Evolutionary conservation across 1,140 invertebrate genomes (phyloP).

Genomic region (Zaprionus gabonicus): DNA sequence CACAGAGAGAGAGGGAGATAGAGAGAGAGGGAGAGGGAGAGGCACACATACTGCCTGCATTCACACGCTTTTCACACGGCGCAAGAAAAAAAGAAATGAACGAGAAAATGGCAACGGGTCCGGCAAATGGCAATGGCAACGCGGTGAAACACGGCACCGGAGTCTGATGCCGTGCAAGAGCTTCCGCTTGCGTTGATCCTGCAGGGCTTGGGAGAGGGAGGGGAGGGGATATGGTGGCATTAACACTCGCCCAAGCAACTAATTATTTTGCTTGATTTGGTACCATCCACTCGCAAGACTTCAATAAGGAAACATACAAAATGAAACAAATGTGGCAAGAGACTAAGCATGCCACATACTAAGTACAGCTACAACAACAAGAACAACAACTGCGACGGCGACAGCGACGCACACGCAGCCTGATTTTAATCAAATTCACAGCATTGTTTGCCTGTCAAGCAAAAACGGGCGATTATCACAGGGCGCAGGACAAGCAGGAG

Average conservation of each 20-base stretch:
- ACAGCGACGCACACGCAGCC: conserved; percentile 74
- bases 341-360: background rate
- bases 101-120: conserved; percentile 7
- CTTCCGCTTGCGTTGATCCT: conserved; percentile 75
- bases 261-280: conserved; percentile 60
- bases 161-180: conserved; percentile 61
- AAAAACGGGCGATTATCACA: conserved; percentile 73
- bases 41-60: conserved; percentile 9
- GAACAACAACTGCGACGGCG: conserved; percentile 38
- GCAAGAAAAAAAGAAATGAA: conserved; percentile 27
- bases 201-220: conserved; percentile 26
- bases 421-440: conserved; percentile 84
- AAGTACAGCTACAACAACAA: conserved; percentile 43
- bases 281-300: conserved; percentile 57
- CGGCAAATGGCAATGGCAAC: conserved; percentile 5
- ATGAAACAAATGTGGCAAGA: conserved; percentile 60
- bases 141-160: conserved; percentile 18
- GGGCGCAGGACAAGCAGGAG: conserved; percentile 59
- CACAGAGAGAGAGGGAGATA: conserved; percentile 1
- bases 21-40: background rate
- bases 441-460: conserved; percentile 84
- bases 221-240: conserved; percentile 11
- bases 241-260: conserved; percentile 62
- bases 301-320: conserved; percentile 55
- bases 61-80: conserved; percentile 49